Conservation (phyloP, 2,113 vertebrate genomes). For the Echinops telfairi region DNA sequence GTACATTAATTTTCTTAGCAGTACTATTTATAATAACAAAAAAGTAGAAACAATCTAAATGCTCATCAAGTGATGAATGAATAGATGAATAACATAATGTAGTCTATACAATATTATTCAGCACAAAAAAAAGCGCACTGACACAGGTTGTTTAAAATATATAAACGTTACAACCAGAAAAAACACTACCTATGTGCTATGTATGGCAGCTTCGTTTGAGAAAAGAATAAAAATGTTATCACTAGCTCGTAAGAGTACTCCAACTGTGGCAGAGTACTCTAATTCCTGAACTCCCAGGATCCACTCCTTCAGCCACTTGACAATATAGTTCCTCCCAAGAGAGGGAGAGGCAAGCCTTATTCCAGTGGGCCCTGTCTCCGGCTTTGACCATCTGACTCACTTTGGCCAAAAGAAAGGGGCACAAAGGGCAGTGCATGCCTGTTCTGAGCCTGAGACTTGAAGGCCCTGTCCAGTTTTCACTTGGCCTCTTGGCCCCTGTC, state of each 20-base stretch:
- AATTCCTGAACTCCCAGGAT: neutral
- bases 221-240: neutral
- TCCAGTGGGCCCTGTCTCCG: neutral
- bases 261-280: neutral
- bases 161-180: constrained; percentile 23
- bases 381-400: neutral
- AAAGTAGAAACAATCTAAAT: neutral
- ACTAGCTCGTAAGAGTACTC: neutral
- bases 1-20: neutral
- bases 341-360: neutral
- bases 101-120: too few relatives aligned
- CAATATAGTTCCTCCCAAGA: constrained; percentile 3
- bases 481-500: too few relatives aligned
- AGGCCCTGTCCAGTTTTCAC: neutral
- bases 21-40: neutral
- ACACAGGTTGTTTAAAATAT: neutral
- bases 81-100: too few relatives aligned
- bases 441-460: neutral
- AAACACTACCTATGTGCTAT: neutral
- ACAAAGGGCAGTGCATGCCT: neutral
- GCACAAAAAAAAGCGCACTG: too few relatives aligned
- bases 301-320: neutral
- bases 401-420: neutral
- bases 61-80: too few relatives aligned
- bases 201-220: neutral